These are phyloP conservation scores for Phocides pigmalion DNA, from an alignment of 1,140 invertebrate genomes.

Conservation along the genomic window DNA sequence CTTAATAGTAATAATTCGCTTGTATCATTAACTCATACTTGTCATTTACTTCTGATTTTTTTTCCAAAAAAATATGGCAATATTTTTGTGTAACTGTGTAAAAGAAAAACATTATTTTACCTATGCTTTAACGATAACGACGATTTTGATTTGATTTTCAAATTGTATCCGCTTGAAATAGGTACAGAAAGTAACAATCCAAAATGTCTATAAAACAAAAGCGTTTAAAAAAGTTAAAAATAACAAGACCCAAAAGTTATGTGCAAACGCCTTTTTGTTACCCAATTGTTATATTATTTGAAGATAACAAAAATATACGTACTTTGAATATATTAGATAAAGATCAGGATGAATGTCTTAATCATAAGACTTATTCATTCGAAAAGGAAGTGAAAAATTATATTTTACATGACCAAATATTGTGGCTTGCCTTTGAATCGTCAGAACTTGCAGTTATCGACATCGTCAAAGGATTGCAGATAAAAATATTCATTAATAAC, in stretches of 20 bases:
- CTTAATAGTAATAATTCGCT: too few species aligned
- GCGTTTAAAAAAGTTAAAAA: constrained; percentile 23
- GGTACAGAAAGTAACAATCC: too few species aligned
- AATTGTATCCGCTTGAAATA: too few species aligned
- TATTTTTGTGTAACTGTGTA: too few species aligned
- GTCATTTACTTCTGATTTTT: too few species aligned
- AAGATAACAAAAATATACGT: constrained; percentile 47
- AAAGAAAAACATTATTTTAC: too few species aligned
- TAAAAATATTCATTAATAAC: constrained; percentile 53
- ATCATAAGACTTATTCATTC: constrained; percentile 39
- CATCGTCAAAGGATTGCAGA: constrained; percentile 38
- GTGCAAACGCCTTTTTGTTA: constrained; percentile 49
- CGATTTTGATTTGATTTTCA: too few species aligned
- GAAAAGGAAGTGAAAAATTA: constrained; percentile 52
- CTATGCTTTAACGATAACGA: too few species aligned
- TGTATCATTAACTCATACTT: too few species aligned
- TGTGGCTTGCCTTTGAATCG: constrained; percentile 64
- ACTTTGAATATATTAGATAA: constrained; percentile 44
- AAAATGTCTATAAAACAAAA: constrained; percentile 18
- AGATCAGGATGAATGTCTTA: constrained; percentile 18
- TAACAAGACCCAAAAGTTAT: constrained; percentile 12
- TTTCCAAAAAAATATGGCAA: too few species aligned
- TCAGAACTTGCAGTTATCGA: constrained; percentile 55
- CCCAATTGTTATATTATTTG: constrained; percentile 61
- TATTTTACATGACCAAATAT: constrained; percentile 47